Evolutionary conservation across 2,797 vertebrate genomes (phyloP).

Genomic region (Enteromius argenteus): DNA sequence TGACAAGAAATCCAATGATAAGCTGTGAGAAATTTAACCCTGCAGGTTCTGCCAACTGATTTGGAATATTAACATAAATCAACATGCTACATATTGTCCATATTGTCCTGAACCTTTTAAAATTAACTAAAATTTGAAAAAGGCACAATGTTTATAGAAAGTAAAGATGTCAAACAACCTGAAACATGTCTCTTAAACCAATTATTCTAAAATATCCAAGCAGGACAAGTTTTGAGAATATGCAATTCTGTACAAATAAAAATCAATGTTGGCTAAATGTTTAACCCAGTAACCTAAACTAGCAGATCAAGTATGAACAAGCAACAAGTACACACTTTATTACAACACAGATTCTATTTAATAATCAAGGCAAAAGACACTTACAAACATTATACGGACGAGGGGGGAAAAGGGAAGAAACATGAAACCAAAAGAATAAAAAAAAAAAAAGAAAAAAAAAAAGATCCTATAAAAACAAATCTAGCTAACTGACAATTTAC

Average conservation of each 20-base stretch:
- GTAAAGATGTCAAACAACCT: not conserved
- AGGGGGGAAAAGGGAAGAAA: conserved; percentile 72
- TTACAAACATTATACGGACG: conserved; percentile 93
- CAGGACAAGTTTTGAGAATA: not conserved
- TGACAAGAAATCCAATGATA: not conserved
- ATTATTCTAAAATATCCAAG: not conserved
- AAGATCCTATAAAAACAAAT: conserved; percentile 90
- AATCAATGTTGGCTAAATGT: not conserved
- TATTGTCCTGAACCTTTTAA: not conserved
- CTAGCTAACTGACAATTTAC: conserved; percentile 89
- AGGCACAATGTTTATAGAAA: conserved; percentile 9
- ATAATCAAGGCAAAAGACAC: conserved; percentile 96
- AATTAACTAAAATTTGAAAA: not conserved
- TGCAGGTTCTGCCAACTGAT: not conserved
- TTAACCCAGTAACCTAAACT: not conserved
- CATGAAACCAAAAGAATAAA: conserved; percentile 50
- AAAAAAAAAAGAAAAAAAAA: conserved; percentile 60
- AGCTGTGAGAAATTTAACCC: not conserved
- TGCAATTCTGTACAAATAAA: not conserved
- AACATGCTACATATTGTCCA: not conserved
- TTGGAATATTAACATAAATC: not conserved
- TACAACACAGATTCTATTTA: conserved; percentile 98
- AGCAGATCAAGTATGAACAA: conserved; percentile 76
- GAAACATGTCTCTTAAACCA: not conserved
- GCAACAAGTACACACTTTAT: conserved; percentile 98